Conservation (phyloP, 2,888 invertebrate species). For the Harpagoxenus sublaevis region DNA sequence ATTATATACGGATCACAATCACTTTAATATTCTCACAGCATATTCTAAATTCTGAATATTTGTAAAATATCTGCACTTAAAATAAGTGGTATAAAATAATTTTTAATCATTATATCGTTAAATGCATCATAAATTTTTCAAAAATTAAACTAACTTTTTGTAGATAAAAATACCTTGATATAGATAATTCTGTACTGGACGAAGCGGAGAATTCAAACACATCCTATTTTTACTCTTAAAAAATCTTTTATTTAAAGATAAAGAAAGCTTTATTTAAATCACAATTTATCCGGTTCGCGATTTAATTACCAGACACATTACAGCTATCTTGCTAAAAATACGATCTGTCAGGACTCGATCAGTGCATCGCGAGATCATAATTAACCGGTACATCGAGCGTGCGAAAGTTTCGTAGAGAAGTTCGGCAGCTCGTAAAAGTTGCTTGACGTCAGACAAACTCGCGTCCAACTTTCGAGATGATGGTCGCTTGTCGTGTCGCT, state of each 20-base stretch:
- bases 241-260: neutral
- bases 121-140: neutral
- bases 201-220: neutral
- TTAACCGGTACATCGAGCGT: conserved; percentile 15
- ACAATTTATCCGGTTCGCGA: neutral
- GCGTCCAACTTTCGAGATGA: conserved; percentile 33
- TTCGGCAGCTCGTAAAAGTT: conserved; percentile 25
- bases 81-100: neutral
- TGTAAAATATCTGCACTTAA: neutral
- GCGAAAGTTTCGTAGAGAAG: conserved; percentile 29
- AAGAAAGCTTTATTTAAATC: neutral
- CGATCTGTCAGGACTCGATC: neutral
- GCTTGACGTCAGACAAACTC: conserved; percentile 15
- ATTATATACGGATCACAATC: neutral
- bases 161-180: neutral
- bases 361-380: conserved; percentile 16
- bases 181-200: neutral
- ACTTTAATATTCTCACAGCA: neutral
- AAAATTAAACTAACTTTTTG: neutral
- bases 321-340: neutral
- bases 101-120: neutral
- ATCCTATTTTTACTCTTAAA: neutral
- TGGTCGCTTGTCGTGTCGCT: conserved; percentile 12
- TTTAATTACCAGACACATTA: conserved; percentile 14
- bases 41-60: neutral